Percentiles rank a stretch among this genome's conserved stretches.
These are phyloP conservation scores for Phrynocephalus guinanensis DNA, from an alignment of 2,797 vertebrate species.

Conservation along the genomic window DNA sequence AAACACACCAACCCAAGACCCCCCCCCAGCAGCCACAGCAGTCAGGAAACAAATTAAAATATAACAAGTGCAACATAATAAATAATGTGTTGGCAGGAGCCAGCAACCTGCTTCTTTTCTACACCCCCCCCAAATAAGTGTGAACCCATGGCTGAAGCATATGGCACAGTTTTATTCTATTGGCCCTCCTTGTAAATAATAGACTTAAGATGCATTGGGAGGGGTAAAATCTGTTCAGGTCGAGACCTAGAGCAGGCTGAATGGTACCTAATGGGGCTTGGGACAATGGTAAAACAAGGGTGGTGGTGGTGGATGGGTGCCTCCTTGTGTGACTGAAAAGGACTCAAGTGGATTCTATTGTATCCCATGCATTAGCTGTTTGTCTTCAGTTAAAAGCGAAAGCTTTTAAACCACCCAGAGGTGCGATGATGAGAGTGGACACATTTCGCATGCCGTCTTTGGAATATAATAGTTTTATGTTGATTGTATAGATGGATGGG, in stretches of 20 bases:
- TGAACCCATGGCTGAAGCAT: slow-evolving; percentile 14
- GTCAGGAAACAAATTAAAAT: too few species aligned
- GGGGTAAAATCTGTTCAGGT: neutral
- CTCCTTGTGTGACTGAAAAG: slow-evolving; percentile 51
- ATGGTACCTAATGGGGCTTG: slow-evolving; percentile 10
- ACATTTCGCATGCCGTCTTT: slow-evolving; percentile 41
- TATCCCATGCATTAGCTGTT: slow-evolving; percentile 67
- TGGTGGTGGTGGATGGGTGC: neutral
- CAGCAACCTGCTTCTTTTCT: neutral
- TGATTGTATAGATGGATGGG: neutral
- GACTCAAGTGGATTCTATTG: slow-evolving; percentile 55
- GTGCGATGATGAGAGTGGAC: slow-evolving; percentile 33
- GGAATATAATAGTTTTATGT: slow-evolving; percentile 18
- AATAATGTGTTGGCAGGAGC: slow-evolving; percentile 13
- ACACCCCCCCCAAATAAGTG: neutral
- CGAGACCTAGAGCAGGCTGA: slow-evolving; percentile 13
- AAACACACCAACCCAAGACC: too few species aligned
- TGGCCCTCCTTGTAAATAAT: slow-evolving; percentile 41
- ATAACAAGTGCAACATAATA: too few species aligned
- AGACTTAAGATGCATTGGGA: slow-evolving; percentile 27
- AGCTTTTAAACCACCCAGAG: slow-evolving; percentile 49
- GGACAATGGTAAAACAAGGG: slow-evolving; percentile 36
- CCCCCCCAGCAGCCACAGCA: too few species aligned
- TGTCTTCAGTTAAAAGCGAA: slow-evolving; percentile 65
- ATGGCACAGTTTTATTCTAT: slow-evolving; percentile 11